These are phyloP conservation scores for Charaxes varanes DNA, from an alignment of 1,140 invertebrate genomes.

Conservation along the genomic window DNA sequence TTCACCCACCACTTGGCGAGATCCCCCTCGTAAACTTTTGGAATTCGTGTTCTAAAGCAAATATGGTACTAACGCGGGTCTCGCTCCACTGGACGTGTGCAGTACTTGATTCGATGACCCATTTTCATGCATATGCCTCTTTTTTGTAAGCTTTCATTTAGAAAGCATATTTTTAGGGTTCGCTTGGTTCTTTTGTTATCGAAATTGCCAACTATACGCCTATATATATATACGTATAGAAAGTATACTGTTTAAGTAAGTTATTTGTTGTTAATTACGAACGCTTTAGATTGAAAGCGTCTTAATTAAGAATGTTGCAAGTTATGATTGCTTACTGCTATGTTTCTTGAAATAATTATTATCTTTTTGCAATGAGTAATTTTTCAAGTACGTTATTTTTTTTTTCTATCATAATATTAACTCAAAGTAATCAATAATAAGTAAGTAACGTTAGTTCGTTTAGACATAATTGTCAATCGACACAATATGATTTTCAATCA, in stretches of 20 bases:
- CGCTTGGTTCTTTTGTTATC: conserved; percentile 37
- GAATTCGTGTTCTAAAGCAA: conserved; percentile 16
- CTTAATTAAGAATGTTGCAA: no score
- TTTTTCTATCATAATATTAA: no score
- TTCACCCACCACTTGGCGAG: conserved; percentile 24
- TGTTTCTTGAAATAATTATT: no score
- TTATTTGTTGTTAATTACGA: conserved; percentile 19
- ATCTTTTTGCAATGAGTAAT: no score
- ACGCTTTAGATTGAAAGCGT: no score
- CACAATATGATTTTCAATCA: no score
- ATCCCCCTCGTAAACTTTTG: conserved; percentile 21
- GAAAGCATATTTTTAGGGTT: conserved; percentile 37
- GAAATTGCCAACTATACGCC: conserved; percentile 38
- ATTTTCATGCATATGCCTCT: conserved; percentile 47
- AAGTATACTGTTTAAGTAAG: conserved; percentile 16
- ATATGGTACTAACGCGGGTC: conserved; percentile 23
- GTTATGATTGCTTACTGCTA: no score
- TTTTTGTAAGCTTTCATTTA: conserved; percentile 43
- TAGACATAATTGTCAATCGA: no score
- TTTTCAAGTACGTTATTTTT: no score
- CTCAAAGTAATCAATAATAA: no score
- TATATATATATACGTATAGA: conserved; percentile 7
- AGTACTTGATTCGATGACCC: conserved; percentile 54
- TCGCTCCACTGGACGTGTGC: conserved; percentile 32
- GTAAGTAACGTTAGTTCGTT: no score